phyloP scores from a whole-genome alignment of 1,140 invertebrate species.

The Diuraphis noxia region DNA sequence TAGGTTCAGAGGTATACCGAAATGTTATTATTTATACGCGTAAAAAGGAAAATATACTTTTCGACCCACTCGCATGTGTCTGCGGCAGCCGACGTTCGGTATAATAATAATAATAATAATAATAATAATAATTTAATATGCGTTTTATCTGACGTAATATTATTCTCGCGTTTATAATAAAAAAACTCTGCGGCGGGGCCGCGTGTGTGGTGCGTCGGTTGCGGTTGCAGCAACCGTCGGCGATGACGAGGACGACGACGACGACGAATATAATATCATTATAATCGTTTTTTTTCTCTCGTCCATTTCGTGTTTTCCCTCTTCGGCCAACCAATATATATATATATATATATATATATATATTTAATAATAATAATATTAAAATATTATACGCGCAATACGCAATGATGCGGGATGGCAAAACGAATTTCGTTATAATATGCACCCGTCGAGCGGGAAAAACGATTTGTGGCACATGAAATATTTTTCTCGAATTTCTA shows the following conservation, averaged over 20 bases:
- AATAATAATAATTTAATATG: neutral
- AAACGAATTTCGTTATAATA: slow-evolving; percentile 1
- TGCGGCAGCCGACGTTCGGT: neutral
- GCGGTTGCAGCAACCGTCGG: neutral
- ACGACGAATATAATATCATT: neutral
- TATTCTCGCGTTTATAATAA: slow-evolving; percentile 28
- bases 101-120: slow-evolving; percentile 21
- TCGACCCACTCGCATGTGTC: slow-evolving; percentile 12
- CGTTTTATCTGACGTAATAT: slow-evolving; percentile 18
- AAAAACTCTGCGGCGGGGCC: neutral
- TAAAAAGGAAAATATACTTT: neutral
- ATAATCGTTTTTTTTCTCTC: slow-evolving; percentile 1
- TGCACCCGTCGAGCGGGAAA: neutral
- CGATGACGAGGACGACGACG: neutral
- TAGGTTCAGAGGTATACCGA: neutral
- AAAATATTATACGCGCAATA: neutral
- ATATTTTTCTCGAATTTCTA: neutral
- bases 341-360: neutral
- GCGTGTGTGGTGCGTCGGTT: neutral
- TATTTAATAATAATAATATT: neutral
- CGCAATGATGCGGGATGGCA: neutral
- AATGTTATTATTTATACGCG: slow-evolving; percentile 14
- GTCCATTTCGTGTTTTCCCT: neutral
- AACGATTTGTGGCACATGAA: neutral
- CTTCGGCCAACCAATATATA: neutral